Base-by-base conservation (phyloP, 1,140 invertebrate species). In the Drosophila takahashii region DNA sequence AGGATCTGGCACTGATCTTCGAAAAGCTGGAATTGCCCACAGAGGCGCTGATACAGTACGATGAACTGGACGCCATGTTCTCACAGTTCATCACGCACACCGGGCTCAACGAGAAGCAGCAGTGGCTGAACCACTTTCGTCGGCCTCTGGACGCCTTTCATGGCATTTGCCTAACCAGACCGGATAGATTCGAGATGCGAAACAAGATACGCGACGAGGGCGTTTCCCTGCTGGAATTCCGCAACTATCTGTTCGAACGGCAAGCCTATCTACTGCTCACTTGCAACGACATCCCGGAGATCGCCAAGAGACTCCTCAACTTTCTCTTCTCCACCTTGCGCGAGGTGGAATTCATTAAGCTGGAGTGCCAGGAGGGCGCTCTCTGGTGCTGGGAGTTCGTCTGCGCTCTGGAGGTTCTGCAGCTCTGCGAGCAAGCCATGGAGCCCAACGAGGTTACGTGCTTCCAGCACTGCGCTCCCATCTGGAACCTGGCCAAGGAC, bases 61-160 rank as follows among this genome's bases (percentile, higher is more conserved):
- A 99, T 93, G 98, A 99, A 93, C 93, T 99, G 77, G 98, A 99
- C 94, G 98, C 98, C 56, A 94, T 99, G 51, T 99, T 99, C 92
- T 98, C 98, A 10, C 98, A 99, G 93, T 99, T 98, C 93, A 95
- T 99, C 39, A 95, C 98, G 60, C 98, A 98, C 93, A 97, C 97
- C 45, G 96, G 96, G 91, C 94, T 97, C 71, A 96, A 96, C 87
- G 96, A 96, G 76, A 95, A 95, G 90, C 95, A 97, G 64, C 94
- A 94, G 59, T 98, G 97, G 97, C 92, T 98, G 65, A 93, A 93
- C 48, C 94, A 94, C 27, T 97, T 98, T 86, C 95, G 96, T 91
- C 94, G 93, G 67, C 95, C 96, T 3, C 93, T 98, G 52, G 96
- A 95, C 59, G 94, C 94, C 50, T 98, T 98, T 96, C 95, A 96